Evolutionary conservation across 2,797 vertebrate genomes (phyloP).

Genomic region (Liparis tanakae): DNA sequence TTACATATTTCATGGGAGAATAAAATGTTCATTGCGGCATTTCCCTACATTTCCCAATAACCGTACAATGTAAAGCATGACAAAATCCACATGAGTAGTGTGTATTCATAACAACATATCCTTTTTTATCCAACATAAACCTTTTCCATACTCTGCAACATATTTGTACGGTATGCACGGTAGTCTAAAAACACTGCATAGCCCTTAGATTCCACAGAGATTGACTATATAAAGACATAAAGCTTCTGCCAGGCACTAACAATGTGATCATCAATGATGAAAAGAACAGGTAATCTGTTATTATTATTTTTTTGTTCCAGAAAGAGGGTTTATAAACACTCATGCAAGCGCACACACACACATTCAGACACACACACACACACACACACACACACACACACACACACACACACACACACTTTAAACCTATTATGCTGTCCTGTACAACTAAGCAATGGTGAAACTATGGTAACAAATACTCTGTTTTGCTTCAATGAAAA

Average conservation of each 20-base stretch:
- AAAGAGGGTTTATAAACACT: conserved; percentile 34
- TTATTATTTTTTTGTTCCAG: conserved; percentile 41
- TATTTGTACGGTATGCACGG: not conserved
- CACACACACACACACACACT: not conserved
- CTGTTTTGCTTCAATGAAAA: conserved; percentile 87
- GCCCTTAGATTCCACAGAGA: conserved; percentile 20
- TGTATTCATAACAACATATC: not conserved
- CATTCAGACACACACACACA: not conserved
- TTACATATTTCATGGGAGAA: conserved; percentile 11
- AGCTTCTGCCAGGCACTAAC: conserved; percentile 38
- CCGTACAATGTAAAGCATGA: conserved; percentile 9
- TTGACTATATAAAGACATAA: conserved; percentile 40
- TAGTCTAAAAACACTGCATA: not conserved
- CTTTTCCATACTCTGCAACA: conserved; percentile 6
- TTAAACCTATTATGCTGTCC: conserved; percentile 74
- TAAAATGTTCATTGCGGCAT: not conserved
- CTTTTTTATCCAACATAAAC: conserved; percentile 5
- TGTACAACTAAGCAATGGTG: conserved; percentile 82
- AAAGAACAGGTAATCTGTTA: conserved; percentile 77
- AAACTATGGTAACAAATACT: conserved; percentile 90
- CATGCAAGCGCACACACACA: not conserved
- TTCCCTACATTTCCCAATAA: conserved; percentile 2
- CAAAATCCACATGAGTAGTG: not conserved
- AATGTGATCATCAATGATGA: conserved; percentile 70
- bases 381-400: too few species aligned